A percentile compares a stretch with the other conserved stretches of the same genome.
Evolutionary conservation across 2,888 invertebrate species (phyloP).

Genomic region (Dynastes grantii): DNA sequence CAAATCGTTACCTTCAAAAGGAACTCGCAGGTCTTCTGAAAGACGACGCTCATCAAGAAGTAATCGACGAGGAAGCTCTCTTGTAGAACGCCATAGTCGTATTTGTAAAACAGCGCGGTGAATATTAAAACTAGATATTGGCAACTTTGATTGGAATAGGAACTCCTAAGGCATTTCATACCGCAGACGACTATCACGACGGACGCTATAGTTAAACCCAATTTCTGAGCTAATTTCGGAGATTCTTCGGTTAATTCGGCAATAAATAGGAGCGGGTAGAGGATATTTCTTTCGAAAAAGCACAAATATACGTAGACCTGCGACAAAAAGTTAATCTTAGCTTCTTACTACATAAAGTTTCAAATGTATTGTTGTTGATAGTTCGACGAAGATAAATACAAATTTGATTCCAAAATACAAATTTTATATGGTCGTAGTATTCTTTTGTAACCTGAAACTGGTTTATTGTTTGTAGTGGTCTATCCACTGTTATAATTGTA

Average conservation of each 20-base stretch:
- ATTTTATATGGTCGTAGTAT: no score
- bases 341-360: background rate
- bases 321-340: conserved; percentile 56
- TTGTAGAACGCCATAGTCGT: conserved; percentile 83
- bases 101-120: conserved; percentile 90
- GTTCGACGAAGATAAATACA: no score
- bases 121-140: conserved; percentile 94
- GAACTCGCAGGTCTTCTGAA: conserved; percentile 93
- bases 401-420: no score
- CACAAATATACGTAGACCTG: conserved; percentile 89
- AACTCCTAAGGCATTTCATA: conserved; percentile 89
- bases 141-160: conserved; percentile 92
- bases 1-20: conserved; percentile 84
- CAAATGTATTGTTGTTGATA: no score
- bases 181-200: conserved; percentile 90
- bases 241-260: conserved; percentile 92
- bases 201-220: conserved; percentile 85
- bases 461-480: no score
- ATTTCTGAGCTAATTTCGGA: conserved; percentile 82
- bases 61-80: conserved; percentile 95
- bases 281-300: conserved; percentile 91
- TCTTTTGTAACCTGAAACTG: no score
- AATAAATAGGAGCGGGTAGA: conserved; percentile 93
- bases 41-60: conserved; percentile 90
- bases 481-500: no score